phyloP scores from a whole-genome alignment of 2,797 vertebrate genomes.

The Melanotaenia nigrans region DNA sequence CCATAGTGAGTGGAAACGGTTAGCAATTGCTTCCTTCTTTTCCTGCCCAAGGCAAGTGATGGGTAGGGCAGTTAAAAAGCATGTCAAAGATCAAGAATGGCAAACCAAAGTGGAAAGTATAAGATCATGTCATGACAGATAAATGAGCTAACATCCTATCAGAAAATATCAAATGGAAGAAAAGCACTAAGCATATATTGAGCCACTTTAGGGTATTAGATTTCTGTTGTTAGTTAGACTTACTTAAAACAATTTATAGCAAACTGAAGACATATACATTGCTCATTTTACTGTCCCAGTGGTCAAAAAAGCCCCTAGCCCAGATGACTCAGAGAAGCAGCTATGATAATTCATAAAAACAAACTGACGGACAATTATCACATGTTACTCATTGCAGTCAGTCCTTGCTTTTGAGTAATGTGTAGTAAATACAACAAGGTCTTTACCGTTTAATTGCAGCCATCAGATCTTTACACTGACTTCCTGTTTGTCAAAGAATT shows the following conservation, averaged over 20 bases:
- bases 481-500: no score
- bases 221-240: background rate
- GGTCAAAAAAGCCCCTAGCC: background rate
- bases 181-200: background rate
- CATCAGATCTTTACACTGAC: no score
- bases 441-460: background rate
- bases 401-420: background rate
- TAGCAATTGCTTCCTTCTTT: slow-evolving; percentile 71
- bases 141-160: background rate
- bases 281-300: background rate
- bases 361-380: background rate
- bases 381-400: background rate
- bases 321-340: background rate
- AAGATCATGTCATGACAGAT: background rate
- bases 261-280: background rate
- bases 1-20: slow-evolving; percentile 48
- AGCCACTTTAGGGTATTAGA: background rate
- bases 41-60: slow-evolving; percentile 43
- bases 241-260: background rate
- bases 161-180: background rate
- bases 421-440: background rate
- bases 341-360: background rate
- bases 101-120: background rate
- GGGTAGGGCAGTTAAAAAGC: slow-evolving; percentile 14
- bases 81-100: background rate